A percentile compares a stretch with the other conserved stretches of the same genome.
phyloP scores from a whole-genome alignment of 2,797 vertebrate species.

The Brachyrhaphis roseni region DNA sequence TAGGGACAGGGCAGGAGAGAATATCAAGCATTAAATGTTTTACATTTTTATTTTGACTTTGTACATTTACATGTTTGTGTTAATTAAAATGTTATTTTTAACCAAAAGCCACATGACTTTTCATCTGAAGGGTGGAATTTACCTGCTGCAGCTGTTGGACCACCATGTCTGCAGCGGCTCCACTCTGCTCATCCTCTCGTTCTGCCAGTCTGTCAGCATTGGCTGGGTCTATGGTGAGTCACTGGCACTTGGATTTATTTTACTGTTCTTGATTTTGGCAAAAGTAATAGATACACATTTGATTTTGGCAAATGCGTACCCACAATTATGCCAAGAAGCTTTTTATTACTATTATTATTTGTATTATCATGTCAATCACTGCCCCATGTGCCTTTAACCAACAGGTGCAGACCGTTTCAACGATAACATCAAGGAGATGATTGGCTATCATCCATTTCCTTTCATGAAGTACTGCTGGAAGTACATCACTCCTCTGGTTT shows the following conservation, averaged over 20 bases:
- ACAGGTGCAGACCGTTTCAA: slow-evolving; percentile 88
- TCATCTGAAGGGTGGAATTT: slow-evolving; percentile 66
- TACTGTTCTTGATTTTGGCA: background rate
- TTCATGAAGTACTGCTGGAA: slow-evolving; percentile 89
- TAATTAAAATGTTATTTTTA: background rate
- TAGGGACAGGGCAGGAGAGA: background rate
- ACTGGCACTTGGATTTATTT: background rate
- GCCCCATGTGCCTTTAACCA: background rate
- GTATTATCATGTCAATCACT: background rate
- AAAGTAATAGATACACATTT: background rate
- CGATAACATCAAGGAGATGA: slow-evolving; percentile 87
- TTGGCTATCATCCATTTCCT: slow-evolving; percentile 84
- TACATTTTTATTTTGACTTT: background rate
- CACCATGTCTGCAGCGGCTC: slow-evolving; percentile 74
- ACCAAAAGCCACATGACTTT: background rate
- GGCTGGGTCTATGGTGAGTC: slow-evolving; percentile 72
- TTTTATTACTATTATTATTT: background rate
- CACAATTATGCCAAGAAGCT: background rate
- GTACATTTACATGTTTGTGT: background rate
- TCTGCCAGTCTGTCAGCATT: slow-evolving; percentile 70
- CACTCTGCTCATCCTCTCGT: slow-evolving; percentile 66
- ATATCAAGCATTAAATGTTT: background rate
- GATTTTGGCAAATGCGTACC: background rate
- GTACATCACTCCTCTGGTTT: slow-evolving; percentile 83
- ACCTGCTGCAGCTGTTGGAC: slow-evolving; percentile 73